phyloP scores from a whole-genome alignment of 64 coral and sea anemone species.

The Porites australiensis region DNA sequence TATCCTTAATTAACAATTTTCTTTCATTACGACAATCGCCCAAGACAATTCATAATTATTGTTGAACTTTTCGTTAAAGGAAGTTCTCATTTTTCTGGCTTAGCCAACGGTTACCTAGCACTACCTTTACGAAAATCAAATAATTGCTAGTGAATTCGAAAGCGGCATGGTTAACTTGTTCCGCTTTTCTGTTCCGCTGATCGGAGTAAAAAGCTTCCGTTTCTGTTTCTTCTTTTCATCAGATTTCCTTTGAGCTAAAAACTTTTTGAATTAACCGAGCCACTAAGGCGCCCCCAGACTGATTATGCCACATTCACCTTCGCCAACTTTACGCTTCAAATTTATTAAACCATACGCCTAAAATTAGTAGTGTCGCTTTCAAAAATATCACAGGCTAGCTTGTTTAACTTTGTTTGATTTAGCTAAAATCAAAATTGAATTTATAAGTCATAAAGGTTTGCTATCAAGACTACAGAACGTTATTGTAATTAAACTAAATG shows the following conservation, averaged over 20 bases:
- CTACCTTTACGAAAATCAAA: neutral
- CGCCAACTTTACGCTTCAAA: neutral
- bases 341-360: neutral
- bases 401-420: constrained; percentile 41
- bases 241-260: neutral
- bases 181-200: too few relatives aligned
- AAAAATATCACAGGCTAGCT: neutral
- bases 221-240: neutral
- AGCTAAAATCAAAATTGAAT: constrained; percentile 44
- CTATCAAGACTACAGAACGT: neutral
- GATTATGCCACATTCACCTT: neutral
- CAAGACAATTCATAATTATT: neutral
- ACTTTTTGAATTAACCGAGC: neutral
- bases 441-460: constrained; percentile 23
- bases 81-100: constrained; percentile 12
- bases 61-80: neutral
- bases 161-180: too few relatives aligned
- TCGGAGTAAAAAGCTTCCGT: neutral
- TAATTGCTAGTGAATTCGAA: too few relatives aligned
- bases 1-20: constrained; percentile 50
- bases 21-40: constrained; percentile 33
- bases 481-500: constrained; percentile 15
- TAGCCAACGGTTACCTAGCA: neutral
- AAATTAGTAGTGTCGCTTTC: neutral
- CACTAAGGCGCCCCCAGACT: neutral